These are phyloP conservation scores for Anodontia alba DNA, from an alignment of 2,888 invertebrate genomes.

Conservation along the genomic window DNA sequence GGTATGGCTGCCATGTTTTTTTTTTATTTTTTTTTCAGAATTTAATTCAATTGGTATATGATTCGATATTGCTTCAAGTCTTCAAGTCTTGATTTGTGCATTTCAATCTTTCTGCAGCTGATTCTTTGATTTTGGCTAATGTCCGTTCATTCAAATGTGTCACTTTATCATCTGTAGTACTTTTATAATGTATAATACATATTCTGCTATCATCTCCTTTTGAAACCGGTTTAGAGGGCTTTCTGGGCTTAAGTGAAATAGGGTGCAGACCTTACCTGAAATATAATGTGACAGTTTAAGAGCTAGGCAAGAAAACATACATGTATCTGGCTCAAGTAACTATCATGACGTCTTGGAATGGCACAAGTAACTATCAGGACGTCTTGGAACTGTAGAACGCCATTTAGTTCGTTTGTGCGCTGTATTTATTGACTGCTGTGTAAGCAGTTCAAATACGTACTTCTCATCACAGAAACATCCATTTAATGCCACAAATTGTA, in stretches of 20 bases:
- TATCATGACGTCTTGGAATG: too few relatives aligned
- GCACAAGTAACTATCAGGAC: too few relatives aligned
- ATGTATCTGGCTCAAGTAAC: background rate
- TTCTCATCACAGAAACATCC: too few relatives aligned
- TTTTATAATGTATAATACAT: slow-evolving; percentile 8
- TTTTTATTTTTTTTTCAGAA: background rate
- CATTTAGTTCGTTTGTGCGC: background rate
- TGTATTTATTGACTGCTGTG: background rate
- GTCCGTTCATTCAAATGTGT: too few relatives aligned
- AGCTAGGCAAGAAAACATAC: background rate
- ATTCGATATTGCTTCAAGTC: slow-evolving; percentile 8
- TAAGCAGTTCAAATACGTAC: too few relatives aligned
- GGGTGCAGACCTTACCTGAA: background rate
- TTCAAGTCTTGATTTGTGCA: background rate
- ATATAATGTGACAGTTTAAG: background rate
- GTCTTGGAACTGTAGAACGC: too few relatives aligned
- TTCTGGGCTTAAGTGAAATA: background rate
- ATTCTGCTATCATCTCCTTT: background rate
- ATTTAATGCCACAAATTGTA: too few relatives aligned
- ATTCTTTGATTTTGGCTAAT: background rate
- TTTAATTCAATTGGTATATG: background rate
- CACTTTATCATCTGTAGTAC: background rate
- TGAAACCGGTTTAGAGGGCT: slow-evolving; percentile 1
- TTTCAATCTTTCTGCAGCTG: background rate
- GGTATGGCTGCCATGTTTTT: background rate